Base-by-base conservation (phyloP, 1,140 invertebrate species). In the Cotesia vestalis region DNA sequence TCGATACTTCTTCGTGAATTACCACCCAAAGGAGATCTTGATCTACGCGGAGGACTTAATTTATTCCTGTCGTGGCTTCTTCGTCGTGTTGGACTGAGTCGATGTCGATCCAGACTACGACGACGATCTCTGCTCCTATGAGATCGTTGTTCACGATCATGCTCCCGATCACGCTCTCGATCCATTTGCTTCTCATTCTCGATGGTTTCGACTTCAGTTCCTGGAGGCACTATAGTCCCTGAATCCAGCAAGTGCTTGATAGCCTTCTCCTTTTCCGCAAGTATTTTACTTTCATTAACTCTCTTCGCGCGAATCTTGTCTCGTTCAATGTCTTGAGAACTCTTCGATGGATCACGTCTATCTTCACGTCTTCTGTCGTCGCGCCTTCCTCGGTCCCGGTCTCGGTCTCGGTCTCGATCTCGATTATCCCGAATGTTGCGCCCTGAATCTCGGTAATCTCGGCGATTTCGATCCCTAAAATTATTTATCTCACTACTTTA, bases 261-360 rank as follows among this genome's bases (percentile, higher is more conserved):
- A 1, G 86, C 86, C 64, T 86, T 87, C 14, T 87, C 84, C 27
- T 86, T 86, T 69, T 86, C 86, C 0, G 84, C 86, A 1, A 86
- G 76, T 0, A 86, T 83, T 63, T 87, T 87, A 62, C 73, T 86
- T 8, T 86, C 85, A 2, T 76, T 82, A 27, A 85, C 80, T 8
- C 81, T 82, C 67, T 86, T 86, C 2, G 81, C 78, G 0, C 84
- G 78, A 9, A 84, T 75, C 38, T 87, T 87, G 51, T 87, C 85
- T 1, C 79, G 78, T 35, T 87, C 86, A 3, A 87, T 87, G 55
- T 87, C 86, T 69, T 86, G 86, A 8, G 73, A 82, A 64, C 85
- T 86, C 61, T 87, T 87, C 9, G 60, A 78, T 4, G 86, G 86
- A 78, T 87, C 86, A 0, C 86, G 82, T 6, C 85, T 55, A 53